Conservation (phyloP, 2,113 vertebrate species). For the Hippoglossus stenolepis region DNA sequence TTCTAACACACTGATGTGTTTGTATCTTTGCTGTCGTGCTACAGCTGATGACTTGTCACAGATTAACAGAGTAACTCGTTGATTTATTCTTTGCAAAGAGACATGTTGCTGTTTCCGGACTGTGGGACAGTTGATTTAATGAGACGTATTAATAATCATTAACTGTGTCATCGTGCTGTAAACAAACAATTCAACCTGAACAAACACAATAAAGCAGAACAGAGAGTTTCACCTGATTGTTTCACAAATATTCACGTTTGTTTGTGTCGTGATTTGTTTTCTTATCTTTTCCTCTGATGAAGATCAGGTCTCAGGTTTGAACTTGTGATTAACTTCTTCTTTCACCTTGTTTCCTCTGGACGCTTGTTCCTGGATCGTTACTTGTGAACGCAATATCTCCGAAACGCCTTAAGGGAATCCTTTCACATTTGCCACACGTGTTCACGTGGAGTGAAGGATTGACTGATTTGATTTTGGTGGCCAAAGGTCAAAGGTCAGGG, state of each 20-base stretch:
- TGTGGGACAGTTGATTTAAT: constrained; percentile 7
- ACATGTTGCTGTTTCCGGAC: not conserved
- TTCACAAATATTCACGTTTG: not conserved
- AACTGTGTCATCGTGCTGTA: constrained; percentile 16
- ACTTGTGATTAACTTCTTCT: not conserved
- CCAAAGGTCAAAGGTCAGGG: too few relatives aligned
- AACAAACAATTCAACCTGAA: constrained; percentile 13
- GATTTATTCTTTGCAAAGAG: constrained; percentile 9
- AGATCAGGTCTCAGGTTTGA: too few relatives aligned
- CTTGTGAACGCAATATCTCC: too few relatives aligned
- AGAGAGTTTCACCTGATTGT: not conserved
- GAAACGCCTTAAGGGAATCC: too few relatives aligned
- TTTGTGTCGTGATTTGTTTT: not conserved
- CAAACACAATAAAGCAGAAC: constrained; percentile 46
- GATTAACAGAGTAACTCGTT: not conserved
- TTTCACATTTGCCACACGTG: too few relatives aligned
- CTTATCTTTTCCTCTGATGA: not conserved
- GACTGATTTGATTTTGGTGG: too few relatives aligned
- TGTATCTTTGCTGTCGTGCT: not conserved
- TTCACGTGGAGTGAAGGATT: too few relatives aligned
- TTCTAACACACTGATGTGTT: not conserved
- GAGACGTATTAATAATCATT: constrained; percentile 6
- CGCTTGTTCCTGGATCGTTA: too few relatives aligned
- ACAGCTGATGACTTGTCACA: too few relatives aligned
- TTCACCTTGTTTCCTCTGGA: not conserved